Conservation (phyloP, 2,888 invertebrate species). For the Chalcosyrphus nemorum region DNA sequence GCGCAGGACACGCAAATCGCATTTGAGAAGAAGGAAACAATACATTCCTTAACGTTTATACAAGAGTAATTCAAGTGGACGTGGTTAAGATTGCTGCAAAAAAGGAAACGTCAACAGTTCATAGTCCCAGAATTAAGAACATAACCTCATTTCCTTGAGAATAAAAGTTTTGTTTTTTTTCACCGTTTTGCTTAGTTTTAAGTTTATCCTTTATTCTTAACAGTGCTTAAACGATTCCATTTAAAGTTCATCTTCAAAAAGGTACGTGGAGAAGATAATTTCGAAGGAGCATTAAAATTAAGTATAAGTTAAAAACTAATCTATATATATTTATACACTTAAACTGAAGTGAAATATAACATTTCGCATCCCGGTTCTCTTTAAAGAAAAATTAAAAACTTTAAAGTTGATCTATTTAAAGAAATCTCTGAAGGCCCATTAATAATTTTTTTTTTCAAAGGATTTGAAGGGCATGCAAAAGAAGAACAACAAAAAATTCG, state of each 20-base stretch:
- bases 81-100: conserved; percentile 33
- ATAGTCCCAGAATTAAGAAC: conserved; percentile 22
- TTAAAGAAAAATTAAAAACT: neutral
- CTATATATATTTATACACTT: neutral
- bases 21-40: conserved; percentile 17
- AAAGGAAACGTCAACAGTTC: conserved; percentile 52
- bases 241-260: neutral
- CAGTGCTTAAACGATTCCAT: neutral
- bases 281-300: too few species aligned
- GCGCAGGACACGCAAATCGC: conserved; percentile 67
- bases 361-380: neutral
- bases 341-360: neutral
- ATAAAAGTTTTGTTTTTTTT: conserved; percentile 5
- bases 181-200: conserved; percentile 5
- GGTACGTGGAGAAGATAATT: neutral
- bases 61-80: conserved; percentile 46
- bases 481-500: neutral
- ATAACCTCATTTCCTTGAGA: conserved; percentile 53
- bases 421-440: conserved; percentile 4
- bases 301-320: neutral
- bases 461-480: conserved; percentile 21
- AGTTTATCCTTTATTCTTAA: neutral
- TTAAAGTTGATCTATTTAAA: neutral
- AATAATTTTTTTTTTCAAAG: conserved; percentile 27
- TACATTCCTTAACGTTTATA: conserved; percentile 33